These are phyloP conservation scores for Tringa solitaria DNA, from an alignment of 2,113 vertebrate genomes.

Conservation along the genomic window DNA sequence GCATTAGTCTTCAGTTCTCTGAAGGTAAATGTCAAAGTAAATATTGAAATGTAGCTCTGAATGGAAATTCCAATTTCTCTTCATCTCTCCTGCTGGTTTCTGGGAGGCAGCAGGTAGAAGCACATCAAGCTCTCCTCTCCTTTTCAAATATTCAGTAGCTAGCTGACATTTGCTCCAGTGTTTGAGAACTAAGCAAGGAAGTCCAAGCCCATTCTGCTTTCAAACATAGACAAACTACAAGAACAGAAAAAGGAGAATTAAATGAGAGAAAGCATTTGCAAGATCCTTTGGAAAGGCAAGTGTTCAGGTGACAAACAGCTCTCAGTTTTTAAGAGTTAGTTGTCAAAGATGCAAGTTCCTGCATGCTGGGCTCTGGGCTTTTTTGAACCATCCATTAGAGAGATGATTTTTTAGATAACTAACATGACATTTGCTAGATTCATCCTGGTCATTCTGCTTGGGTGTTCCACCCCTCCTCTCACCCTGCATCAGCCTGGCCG, in stretches of 20 bases:
- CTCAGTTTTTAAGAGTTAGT: neutral
- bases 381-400: constrained; percentile 31
- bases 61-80: neutral
- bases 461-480: constrained; percentile 24
- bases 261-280: neutral
- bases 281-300: neutral
- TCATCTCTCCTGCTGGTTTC: neutral
- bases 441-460: constrained; percentile 35
- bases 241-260: neutral
- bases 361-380: constrained; percentile 8
- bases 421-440: neutral
- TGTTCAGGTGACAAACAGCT: neutral
- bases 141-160: neutral
- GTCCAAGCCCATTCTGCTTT: neutral
- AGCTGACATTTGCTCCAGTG: neutral
- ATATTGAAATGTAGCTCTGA: neutral
- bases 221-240: neutral
- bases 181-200: neutral
- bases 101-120: neutral
- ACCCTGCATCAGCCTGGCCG: fast-evolving
- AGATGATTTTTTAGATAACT: constrained; percentile 55
- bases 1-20: neutral
- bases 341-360: constrained; percentile 38
- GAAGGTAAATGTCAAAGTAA: neutral
- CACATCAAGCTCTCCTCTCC: neutral